Evolutionary conservation across 2,888 invertebrate species (phyloP), one percentile per base, ranked within the genome.

Genomic region (Diarsia brunnea): DNA sequence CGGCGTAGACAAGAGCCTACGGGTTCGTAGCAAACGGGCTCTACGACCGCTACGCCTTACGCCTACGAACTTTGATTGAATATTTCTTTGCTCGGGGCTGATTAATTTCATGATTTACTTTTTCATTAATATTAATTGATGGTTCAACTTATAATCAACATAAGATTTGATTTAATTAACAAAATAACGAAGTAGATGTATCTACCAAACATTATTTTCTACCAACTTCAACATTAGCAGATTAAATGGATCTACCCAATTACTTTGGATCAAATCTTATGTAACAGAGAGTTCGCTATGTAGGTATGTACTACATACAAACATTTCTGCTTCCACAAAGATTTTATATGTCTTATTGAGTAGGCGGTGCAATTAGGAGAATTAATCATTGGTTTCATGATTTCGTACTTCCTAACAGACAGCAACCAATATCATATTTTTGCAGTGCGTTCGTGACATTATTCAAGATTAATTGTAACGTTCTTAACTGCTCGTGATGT

Each of bases 181-280:
- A 47, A 55, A 51, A 31, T 67, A 58, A 68, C 58, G 21, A 82
- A 60, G 64, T 45, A 65, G 45, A 73, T 31, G 21, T 70, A 7
- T 38, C 38, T 63, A 47, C 49, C 14, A 2, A 53, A 68, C 55
- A 63, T 70, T 53, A 14, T 64, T 80, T 67, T 73, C 31, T 47
- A 38, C 21, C 27, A 71, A 69, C 47, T 69, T 69, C 51, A 38
- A 65, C 68, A 71, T 77, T 71, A 68, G 64, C n/a, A 31, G 65
- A 77, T 78, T 73, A 82, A 73, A 73, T 81, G 68, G 82, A 82
- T 71, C 69, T 66, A 82, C 71, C 78, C 69, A 78, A 83, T 82
- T 83, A 82, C 70, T 82, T 77, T 45, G 60, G 71, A 69, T 71
- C 51, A 71, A 84, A 81, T 75, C 45, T 69, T 58, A 80, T 75